Conservation (phyloP, 2,888 invertebrate genomes). For the Plagodis pulveraria region DNA sequence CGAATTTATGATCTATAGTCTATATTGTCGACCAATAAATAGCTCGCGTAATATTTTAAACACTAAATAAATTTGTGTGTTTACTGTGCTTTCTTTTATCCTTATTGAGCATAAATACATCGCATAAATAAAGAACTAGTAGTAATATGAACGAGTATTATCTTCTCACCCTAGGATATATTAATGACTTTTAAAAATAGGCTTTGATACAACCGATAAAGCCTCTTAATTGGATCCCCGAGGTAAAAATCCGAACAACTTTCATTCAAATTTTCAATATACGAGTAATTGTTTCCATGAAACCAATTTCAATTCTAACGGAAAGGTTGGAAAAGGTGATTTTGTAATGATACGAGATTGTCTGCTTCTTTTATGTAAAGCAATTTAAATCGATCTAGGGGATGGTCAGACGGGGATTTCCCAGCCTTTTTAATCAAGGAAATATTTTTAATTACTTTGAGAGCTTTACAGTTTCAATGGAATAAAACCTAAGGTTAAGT, state of each 20-base stretch:
- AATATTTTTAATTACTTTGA: slow-evolving; percentile 16
- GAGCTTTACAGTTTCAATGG: slow-evolving; percentile 5
- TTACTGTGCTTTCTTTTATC: too few species aligned
- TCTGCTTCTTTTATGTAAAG: background rate
- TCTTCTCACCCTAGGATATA: slow-evolving; percentile 10
- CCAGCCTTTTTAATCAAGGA: slow-evolving; percentile 4
- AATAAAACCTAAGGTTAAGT: too few species aligned
- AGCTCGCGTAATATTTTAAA: too few species aligned
- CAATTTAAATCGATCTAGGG: too few species aligned
- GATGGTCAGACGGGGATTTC: background rate
- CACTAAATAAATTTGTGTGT: too few species aligned
- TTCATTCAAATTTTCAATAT: slow-evolving; percentile 18
- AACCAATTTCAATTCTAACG: slow-evolving; percentile 7
- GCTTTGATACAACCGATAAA: slow-evolving; percentile 18
- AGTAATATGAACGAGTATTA: background rate
- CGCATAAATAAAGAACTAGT: too few species aligned
- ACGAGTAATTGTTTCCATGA: slow-evolving; percentile 2
- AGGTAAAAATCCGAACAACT: slow-evolving; percentile 7
- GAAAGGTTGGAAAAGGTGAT: slow-evolving; percentile 4
- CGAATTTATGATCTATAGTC: too few species aligned
- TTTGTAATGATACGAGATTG: slow-evolving; percentile 5
- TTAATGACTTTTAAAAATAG: slow-evolving; percentile 30
- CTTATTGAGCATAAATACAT: too few species aligned
- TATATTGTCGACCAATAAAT: too few species aligned
- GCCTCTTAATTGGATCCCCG: slow-evolving; percentile 23